Percentiles rank a stretch among this genome's conserved stretches.
These are phyloP conservation scores for Acanthosepion pharaonis DNA, from an alignment of 2,888 invertebrate species.

Conservation along the genomic window DNA sequence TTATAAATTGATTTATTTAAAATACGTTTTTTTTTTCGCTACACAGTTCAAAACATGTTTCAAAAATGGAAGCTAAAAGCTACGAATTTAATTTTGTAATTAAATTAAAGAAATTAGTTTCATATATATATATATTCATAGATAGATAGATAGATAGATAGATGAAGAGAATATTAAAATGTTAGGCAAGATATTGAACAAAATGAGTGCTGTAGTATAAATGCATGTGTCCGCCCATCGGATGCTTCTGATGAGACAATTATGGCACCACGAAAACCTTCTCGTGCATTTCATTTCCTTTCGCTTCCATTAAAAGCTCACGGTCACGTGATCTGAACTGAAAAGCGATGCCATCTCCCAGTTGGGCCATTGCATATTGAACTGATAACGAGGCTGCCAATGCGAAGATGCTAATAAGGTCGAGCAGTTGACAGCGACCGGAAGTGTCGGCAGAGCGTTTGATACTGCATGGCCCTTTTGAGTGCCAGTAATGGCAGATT, in stretches of 20 bases:
- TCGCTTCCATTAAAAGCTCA: not conserved
- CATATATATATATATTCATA: no score
- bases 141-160: no score
- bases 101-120: no score
- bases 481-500: not conserved
- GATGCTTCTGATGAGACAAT: not conserved
- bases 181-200: not conserved
- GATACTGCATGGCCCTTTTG: not conserved
- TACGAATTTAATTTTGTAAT: no score
- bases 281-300: not conserved
- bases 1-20: no score
- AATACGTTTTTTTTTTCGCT: no score
- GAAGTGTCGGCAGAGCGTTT: not conserved
- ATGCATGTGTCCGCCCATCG: not conserved
- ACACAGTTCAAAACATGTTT: no score
- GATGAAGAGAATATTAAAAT: no score
- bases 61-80: no score
- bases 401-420: not conserved
- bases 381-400: not conserved
- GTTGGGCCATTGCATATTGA: not conserved
- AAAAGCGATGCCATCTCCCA: not conserved
- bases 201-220: not conserved
- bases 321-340: not conserved
- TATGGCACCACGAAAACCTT: not conserved
- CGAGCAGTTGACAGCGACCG: not conserved